A percentile compares a stretch with the other conserved stretches of the same genome.
These are phyloP conservation scores for Drosophila pseudoananassae DNA, from an alignment of 1,140 invertebrate genomes.

Conservation along the genomic window DNA sequence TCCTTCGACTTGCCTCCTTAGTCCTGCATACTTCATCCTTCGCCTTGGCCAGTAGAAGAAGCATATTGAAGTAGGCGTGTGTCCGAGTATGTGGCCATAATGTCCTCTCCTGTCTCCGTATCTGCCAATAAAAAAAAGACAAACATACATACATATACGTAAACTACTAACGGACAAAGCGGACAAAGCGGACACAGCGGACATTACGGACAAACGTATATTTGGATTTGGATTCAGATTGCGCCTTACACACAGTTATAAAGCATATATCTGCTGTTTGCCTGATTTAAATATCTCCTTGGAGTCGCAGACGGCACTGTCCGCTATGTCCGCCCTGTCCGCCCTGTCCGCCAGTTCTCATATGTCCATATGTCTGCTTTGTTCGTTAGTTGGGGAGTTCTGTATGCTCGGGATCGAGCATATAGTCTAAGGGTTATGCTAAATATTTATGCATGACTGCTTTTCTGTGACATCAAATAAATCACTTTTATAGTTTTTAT, in stretches of 20 bases:
- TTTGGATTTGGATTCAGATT: constrained; percentile 27
- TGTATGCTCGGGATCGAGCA: constrained; percentile 50
- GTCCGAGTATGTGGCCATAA: constrained; percentile 58
- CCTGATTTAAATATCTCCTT: constrained; percentile 67
- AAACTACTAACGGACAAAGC: not conserved
- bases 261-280: constrained; percentile 69
- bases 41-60: constrained; percentile 29
- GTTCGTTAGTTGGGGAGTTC: constrained; percentile 30
- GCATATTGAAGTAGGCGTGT: constrained; percentile 76
- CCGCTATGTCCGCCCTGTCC: constrained; percentile 1
- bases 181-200: constrained; percentile 14
- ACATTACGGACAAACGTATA: not conserved
- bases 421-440: constrained; percentile 73
- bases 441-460: constrained; percentile 82
- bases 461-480: constrained; percentile 82
- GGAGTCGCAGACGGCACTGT: constrained; percentile 36
- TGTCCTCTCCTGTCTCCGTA: constrained; percentile 40
- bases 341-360: no score
- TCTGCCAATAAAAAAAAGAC: constrained; percentile 66
- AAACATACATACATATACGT: constrained; percentile 14
- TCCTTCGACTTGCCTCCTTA: constrained; percentile 7
- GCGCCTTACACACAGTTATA: constrained; percentile 63
- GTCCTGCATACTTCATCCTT: constrained; percentile 21
- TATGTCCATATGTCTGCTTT: constrained; percentile 7
- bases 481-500: constrained; percentile 76